Base-by-base conservation (phyloP, 2,113 vertebrate genomes). In the Phalacrocorax carbo region DNA sequence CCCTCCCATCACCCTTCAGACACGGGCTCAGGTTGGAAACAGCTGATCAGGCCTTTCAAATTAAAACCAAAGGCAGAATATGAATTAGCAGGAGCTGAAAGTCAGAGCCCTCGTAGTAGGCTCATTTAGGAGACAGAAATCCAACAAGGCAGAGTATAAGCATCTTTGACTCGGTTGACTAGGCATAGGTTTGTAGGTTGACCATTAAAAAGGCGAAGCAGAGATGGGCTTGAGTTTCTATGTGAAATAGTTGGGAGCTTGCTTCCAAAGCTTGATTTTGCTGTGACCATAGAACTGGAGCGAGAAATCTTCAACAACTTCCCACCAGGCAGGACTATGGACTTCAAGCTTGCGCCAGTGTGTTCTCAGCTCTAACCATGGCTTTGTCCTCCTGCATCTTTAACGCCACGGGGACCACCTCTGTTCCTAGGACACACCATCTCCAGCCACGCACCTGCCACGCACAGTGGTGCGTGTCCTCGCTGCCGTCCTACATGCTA, bases 401-500 rank as follows among this genome's bases (percentile, higher is more conserved):
- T 27, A 42, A 48, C 12, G 13, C 20, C 29, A 9, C 0, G 7
- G 44, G 51, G 34, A 44, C 58, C 20, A 42, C 10, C 25, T 52
- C 34, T 1, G 1, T 14, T 42, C 51, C 62, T 57, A 60, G 70
- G 51, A 54, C 20, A 8, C 5, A 2, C 20, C 27, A 34, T 2
- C 30, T 68, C 86, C 71, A 52, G 54, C 58, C 80, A 34, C 4
- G 0, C 10, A 10, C 13, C 44, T 68, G 36, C 65, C 48, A 9
- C 3, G 3, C 8, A 1, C 30, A 4, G 27, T 16, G 0, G 34
- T 4, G 30, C 12, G 1, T 23, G 17, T 8, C 48, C 60, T 55
- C 4, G 3, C 20, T 73, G 54, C 48, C 38, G 9, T 27, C 58
- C 79, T 23, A 18, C 21, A 4, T 6, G 2, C 4, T 10, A 13